Percentiles rank a stretch among this genome's conserved stretches.
Conservation (phyloP, 1,140 invertebrate species). For the Drosophila seguyi region DNA sequence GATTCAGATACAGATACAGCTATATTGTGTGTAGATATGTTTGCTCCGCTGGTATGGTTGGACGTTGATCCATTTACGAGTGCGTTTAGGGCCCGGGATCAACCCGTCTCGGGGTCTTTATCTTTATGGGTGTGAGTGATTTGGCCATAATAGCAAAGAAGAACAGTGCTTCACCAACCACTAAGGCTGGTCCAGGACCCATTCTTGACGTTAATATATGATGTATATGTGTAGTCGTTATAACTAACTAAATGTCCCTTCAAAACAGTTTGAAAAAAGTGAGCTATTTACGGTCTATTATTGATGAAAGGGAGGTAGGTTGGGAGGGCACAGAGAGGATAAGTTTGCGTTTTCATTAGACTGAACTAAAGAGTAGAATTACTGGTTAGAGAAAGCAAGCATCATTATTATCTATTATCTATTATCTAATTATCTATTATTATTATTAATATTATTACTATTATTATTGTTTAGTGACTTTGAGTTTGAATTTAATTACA, state of each 20-base stretch:
- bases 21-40: slow-evolving; percentile 11
- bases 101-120: slow-evolving; percentile 26
- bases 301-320: not conserved
- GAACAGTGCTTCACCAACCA: slow-evolving; percentile 14
- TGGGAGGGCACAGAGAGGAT: not conserved
- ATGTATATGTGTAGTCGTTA: slow-evolving; percentile 34
- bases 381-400: slow-evolving; percentile 4
- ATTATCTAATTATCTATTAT: slow-evolving; percentile 23
- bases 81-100: slow-evolving; percentile 37
- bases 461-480: slow-evolving; percentile 25
- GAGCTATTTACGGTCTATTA: slow-evolving; percentile 22
- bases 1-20: not conserved
- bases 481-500: slow-evolving; percentile 20
- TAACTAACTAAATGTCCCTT: slow-evolving; percentile 35
- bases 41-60: slow-evolving; percentile 3
- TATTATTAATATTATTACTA: slow-evolving; percentile 13
- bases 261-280: not conserved
- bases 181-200: slow-evolving; percentile 3
- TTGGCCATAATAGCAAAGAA: slow-evolving; percentile 17
- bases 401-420: slow-evolving; percentile 20
- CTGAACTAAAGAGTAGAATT: slow-evolving; percentile 42
- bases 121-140: slow-evolving; percentile 34
- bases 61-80: slow-evolving; percentile 33
- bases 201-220: slow-evolving; percentile 37
- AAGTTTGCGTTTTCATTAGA: slow-evolving; percentile 40